These are phyloP conservation scores for Amiota mariae DNA, from an alignment of 2,888 invertebrate species.

Conservation along the genomic window DNA sequence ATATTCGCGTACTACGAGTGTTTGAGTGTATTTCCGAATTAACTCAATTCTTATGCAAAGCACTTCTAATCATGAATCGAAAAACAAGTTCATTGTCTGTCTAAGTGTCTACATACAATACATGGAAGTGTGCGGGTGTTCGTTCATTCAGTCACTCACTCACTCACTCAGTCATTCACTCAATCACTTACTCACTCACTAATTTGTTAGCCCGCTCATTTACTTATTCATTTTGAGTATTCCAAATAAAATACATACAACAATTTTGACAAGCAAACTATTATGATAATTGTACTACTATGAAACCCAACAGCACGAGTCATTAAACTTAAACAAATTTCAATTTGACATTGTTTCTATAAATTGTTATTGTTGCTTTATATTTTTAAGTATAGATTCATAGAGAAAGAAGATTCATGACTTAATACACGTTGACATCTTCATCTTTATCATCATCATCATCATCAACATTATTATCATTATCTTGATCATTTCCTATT, in stretches of 20 bases:
- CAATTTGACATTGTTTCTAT: not conserved
- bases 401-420: no score
- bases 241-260: not conserved
- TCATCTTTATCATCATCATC: not conserved
- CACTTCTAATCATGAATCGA: slow-evolving; percentile 51
- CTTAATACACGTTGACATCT: no score
- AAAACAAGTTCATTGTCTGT: slow-evolving; percentile 58
- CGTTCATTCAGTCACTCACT: not conserved
- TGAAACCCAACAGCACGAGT: not conserved
- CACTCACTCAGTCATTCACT: not conserved
- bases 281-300: no score
- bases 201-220: not conserved
- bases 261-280: not conserved
- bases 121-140: slow-evolving; percentile 2
- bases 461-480: not conserved
- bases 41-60: slow-evolving; percentile 48
- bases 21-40: slow-evolving; percentile 1
- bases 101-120: not conserved
- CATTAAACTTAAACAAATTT: slow-evolving; percentile 8
- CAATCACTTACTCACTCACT: not conserved
- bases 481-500: not conserved
- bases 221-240: not conserved
- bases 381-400: not conserved
- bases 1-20: not conserved
- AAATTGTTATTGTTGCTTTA: slow-evolving; percentile 7